Evolutionary conservation across 2,113 vertebrate genomes (phyloP).

Genomic region (Myrmecophaga tridactyla): DNA sequence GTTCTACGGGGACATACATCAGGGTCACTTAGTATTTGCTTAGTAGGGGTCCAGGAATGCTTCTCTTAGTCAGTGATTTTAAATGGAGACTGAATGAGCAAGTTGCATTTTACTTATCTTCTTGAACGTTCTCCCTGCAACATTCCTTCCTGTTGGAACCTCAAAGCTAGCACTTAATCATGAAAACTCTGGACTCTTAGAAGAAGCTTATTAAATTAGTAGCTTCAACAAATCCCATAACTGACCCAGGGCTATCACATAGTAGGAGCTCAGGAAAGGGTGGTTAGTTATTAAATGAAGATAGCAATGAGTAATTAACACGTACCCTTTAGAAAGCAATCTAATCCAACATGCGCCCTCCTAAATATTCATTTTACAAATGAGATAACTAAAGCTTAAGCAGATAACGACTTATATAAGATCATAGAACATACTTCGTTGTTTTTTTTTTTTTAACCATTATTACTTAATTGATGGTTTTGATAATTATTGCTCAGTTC

Average conservation of each 20-base stretch:
- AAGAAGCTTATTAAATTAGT: background rate
- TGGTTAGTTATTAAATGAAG: background rate
- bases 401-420: background rate
- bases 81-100: background rate
- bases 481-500: background rate
- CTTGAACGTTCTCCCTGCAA: no score
- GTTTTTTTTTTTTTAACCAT: background rate
- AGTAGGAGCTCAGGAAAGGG: background rate
- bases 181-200: background rate
- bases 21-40: accelerated
- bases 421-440: background rate
- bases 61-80: no score
- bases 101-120: background rate
- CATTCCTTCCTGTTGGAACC: background rate
- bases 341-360: background rate
- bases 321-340: background rate
- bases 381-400: background rate
- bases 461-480: background rate
- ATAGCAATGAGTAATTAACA: background rate
- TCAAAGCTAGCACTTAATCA: background rate
- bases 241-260: accelerated
- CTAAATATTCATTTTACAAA: background rate
- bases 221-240: background rate
- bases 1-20: accelerated
- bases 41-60: background rate